Evolutionary conservation across 2,113 vertebrate genomes (phyloP).

Genomic region (Nesogale talazaci): DNA sequence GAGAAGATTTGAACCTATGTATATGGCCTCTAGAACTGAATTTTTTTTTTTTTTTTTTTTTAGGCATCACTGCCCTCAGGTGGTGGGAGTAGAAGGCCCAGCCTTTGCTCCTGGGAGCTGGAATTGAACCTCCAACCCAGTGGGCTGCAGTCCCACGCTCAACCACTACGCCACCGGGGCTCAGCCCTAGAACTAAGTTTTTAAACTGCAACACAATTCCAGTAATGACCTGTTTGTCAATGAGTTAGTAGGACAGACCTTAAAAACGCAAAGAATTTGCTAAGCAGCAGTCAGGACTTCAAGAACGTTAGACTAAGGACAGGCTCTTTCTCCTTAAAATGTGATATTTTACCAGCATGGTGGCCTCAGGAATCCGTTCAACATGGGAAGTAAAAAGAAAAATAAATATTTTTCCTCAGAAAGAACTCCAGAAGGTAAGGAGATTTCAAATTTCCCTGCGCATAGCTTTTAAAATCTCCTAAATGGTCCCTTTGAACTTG

Average conservation of each 20-base stretch:
- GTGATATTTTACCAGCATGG: background rate
- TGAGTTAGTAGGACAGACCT: background rate
- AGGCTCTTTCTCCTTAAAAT: background rate
- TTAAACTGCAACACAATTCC: background rate
- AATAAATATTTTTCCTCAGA: background rate
- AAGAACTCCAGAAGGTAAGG: background rate
- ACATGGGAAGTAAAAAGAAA: background rate
- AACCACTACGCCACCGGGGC: no score
- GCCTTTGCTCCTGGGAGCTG: no score
- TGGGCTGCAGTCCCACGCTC: no score
- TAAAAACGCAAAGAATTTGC: background rate
- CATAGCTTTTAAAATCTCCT: background rate
- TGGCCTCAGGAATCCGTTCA: background rate
- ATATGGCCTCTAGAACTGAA: background rate
- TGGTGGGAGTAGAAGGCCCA: no score
- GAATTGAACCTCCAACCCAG: no score
- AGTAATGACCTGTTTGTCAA: background rate
- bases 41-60: no score
- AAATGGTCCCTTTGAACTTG: no score
- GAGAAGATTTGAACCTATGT: background rate
- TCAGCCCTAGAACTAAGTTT: background rate
- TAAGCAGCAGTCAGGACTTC: background rate
- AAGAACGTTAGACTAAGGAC: background rate
- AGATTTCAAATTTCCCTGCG: background rate
- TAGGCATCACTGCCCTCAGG: no score